Conservation (phyloP, 1,140 invertebrate species). For the Cotesia chilonis region DNA sequence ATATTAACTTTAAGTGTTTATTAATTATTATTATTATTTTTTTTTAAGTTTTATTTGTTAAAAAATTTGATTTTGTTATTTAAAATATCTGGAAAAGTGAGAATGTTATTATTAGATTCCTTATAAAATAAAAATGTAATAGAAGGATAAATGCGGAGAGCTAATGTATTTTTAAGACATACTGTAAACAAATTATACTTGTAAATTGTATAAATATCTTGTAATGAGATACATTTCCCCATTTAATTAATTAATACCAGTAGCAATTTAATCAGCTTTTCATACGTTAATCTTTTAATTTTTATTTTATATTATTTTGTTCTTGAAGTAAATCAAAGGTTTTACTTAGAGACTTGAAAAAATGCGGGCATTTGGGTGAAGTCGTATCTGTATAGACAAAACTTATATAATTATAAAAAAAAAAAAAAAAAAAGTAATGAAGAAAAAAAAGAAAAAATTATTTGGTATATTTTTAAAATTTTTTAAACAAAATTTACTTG, state of each 20-base stretch:
- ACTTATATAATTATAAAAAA: constrained; percentile 36
- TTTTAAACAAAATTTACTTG: constrained; percentile 32
- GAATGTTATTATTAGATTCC: constrained; percentile 22
- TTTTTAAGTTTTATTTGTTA: neutral
- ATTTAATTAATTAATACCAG: neutral
- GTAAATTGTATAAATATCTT: constrained; percentile 62
- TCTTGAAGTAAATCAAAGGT: constrained; percentile 4
- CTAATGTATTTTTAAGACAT: constrained; percentile 59
- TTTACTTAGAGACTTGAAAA: constrained; percentile 26
- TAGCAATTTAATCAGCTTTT: too few species aligned
- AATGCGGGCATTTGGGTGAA: constrained; percentile 50
- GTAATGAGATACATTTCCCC: neutral
- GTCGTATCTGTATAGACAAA: constrained; percentile 28
- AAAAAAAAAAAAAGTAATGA: constrained; percentile 41
- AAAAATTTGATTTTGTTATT: constrained; percentile 11
- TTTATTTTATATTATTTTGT: neutral
- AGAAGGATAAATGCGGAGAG: constrained; percentile 38
- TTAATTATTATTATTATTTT: neutral
- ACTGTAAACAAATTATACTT: constrained; percentile 61
- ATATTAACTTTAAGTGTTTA: too few species aligned
- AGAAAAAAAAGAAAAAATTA: constrained; percentile 32
- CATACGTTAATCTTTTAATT: neutral
- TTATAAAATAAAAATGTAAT: constrained; percentile 29
- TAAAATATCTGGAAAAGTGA: constrained; percentile 10
- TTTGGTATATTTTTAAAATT: constrained; percentile 17